Evolutionary conservation across 2,888 invertebrate species (phyloP).

Genomic region (Gasteruption jaculator): DNA sequence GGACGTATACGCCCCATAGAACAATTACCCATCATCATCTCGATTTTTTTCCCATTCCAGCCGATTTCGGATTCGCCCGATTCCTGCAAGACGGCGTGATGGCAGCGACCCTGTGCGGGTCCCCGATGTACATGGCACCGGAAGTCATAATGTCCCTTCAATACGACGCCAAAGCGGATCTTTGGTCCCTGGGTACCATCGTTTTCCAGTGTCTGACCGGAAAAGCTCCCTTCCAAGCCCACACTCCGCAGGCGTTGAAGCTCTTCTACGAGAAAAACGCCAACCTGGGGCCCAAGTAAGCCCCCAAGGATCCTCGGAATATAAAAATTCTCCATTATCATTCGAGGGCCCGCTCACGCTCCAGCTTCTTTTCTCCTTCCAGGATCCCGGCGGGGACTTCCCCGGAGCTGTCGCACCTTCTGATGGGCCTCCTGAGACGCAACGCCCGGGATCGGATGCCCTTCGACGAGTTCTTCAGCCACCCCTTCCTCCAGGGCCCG

Average conservation of each 20-base stretch:
- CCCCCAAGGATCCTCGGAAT: too few species aligned
- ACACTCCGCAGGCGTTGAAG: constrained; percentile 95
- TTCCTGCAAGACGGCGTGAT: constrained; percentile 98
- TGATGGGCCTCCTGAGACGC: constrained; percentile 81
- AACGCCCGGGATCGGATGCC: constrained; percentile 94
- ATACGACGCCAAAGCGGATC: constrained; percentile 98
- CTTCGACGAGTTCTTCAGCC: constrained; percentile 93
- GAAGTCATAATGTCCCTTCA: constrained; percentile 99
- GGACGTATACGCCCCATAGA: too few species aligned
- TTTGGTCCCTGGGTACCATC: constrained; percentile 99
- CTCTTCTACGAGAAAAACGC: constrained; percentile 94
- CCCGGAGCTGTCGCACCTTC: constrained; percentile 78
- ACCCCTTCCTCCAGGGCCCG: constrained; percentile 77
- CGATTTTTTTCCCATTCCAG: constrained; percentile 56
- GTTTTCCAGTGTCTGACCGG: constrained; percentile 98
- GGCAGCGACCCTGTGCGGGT: constrained; percentile 99
- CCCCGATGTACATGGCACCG: constrained; percentile 99
- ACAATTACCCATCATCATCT: too few species aligned
- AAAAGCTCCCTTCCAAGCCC: constrained; percentile 97
- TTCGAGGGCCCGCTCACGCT: too few species aligned
- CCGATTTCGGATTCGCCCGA: constrained; percentile 99
- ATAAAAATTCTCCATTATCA: too few species aligned
- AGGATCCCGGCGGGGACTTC: constrained; percentile 95
- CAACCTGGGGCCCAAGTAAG: constrained; percentile 84
- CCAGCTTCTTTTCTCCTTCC: constrained; percentile 39